A percentile compares a stretch with the other conserved stretches of the same genome.
Evolutionary conservation across 2,113 vertebrate species (phyloP).

Genomic region (Anas platyrhynchos): DNA sequence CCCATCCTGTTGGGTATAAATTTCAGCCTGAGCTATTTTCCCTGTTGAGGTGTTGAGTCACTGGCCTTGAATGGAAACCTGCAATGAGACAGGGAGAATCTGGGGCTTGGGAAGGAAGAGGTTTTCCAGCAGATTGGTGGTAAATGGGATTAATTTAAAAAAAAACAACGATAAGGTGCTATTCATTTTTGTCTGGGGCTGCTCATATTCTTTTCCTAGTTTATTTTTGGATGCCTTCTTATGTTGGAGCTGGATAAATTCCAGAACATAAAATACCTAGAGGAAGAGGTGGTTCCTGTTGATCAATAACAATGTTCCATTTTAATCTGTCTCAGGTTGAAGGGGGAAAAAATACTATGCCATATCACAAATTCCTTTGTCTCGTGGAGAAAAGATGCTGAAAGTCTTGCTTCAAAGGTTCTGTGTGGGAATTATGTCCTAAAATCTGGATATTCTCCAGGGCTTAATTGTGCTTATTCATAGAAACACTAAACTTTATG

Average conservation of each 20-base stretch:
- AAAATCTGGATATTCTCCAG: constrained; percentile 25
- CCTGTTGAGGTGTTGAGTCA: constrained; percentile 46
- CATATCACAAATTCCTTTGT: not conserved
- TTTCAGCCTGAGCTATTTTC: constrained; percentile 50
- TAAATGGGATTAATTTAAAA: not conserved
- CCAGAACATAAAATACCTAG: constrained; percentile 17
- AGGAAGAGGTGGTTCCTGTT: constrained; percentile 39
- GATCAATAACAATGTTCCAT: constrained; percentile 28
- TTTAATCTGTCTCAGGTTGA: constrained; percentile 23
- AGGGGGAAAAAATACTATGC: not conserved
- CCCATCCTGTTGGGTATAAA: constrained; percentile 53
- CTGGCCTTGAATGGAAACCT: constrained; percentile 35
- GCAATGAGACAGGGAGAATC: not conserved
- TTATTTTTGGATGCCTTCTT: constrained; percentile 38
- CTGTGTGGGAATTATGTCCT: not conserved
- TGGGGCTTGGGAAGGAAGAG: not conserved
- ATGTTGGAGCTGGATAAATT: constrained; percentile 8
- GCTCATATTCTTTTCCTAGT: not conserved
- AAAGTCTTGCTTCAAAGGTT: constrained; percentile 16
- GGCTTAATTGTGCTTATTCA: constrained; percentile 43
- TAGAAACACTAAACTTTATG: constrained; percentile 39
- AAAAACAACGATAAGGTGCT: not conserved
- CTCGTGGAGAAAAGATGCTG: not conserved
- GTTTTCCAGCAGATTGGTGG: not conserved
- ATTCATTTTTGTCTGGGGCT: not conserved